Evolutionary conservation across 2,888 invertebrate species (phyloP).

Genomic region (Aquatica leii): DNA sequence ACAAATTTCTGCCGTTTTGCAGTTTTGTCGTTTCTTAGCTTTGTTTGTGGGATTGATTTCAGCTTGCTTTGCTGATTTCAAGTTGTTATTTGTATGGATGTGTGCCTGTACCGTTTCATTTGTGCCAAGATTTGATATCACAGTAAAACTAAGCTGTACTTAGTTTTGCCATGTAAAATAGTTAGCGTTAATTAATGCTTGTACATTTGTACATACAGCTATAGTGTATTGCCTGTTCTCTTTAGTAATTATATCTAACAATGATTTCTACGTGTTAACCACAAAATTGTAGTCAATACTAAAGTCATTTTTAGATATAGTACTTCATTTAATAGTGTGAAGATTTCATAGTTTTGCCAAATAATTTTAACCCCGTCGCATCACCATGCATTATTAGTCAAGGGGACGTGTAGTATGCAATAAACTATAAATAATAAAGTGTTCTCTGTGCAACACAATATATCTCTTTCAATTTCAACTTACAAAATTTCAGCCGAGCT

Average conservation of each 20-base stretch:
- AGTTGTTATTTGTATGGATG: constrained; percentile 45
- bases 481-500: constrained; percentile 13
- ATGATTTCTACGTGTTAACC: constrained; percentile 12
- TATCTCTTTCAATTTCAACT: constrained; percentile 26
- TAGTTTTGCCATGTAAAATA: constrained; percentile 59
- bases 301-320: constrained; percentile 25
- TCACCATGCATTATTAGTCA: constrained; percentile 47
- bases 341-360: constrained; percentile 54
- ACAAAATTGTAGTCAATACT: neutral
- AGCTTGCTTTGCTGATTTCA: constrained; percentile 27
- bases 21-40: constrained; percentile 31
- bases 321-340: constrained; percentile 50
- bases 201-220: constrained; percentile 60
- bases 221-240: constrained; percentile 35
- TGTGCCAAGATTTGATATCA: constrained; percentile 57
- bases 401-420: constrained; percentile 59
- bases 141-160: constrained; percentile 44
- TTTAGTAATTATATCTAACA: constrained; percentile 41
- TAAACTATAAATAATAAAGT: constrained; percentile 49
- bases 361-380: constrained; percentile 47
- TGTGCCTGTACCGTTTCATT: constrained; percentile 54
- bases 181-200: constrained; percentile 55
- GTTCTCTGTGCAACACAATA: constrained; percentile 31
- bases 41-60: constrained; percentile 21
- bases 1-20: constrained; percentile 28